phyloP scores from a whole-genome alignment of 1,140 invertebrate genomes.

The Brachionus paranguensis region DNA sequence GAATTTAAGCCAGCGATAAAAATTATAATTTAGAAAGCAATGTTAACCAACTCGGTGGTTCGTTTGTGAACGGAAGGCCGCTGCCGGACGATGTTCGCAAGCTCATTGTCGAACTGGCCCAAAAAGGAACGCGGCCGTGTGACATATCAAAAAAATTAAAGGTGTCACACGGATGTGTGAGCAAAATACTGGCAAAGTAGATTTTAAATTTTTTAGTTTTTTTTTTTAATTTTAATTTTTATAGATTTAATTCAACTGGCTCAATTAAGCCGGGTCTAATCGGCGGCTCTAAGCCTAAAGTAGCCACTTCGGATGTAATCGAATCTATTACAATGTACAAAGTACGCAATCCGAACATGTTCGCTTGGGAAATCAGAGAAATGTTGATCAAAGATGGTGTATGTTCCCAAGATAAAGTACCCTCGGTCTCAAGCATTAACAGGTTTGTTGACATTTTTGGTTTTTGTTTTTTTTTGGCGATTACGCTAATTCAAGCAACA shows the following conservation, averaged over 20 bases:
- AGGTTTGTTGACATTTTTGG: slow-evolving; percentile 63
- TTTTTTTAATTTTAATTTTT: slow-evolving; percentile 39
- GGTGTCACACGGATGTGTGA: slow-evolving; percentile 90
- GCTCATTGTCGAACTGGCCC: slow-evolving; percentile 87
- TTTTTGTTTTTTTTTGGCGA: neutral
- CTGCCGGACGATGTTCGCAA: slow-evolving; percentile 88
- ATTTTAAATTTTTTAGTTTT: neutral
- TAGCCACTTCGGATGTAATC: slow-evolving; percentile 94
- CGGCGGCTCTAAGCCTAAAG: slow-evolving; percentile 96
- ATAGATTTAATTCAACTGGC: slow-evolving; percentile 94
- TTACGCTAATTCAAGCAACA: too few relatives aligned
- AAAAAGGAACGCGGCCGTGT: slow-evolving; percentile 84
- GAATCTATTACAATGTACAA: slow-evolving; percentile 98
- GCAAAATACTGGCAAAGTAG: slow-evolving; percentile 73
- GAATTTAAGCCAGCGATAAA: slow-evolving; percentile 7
- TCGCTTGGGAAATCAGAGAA: slow-evolving; percentile 98
- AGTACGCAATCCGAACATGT: slow-evolving; percentile 97
- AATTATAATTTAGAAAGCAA: slow-evolving; percentile 61
- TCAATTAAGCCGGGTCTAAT: slow-evolving; percentile 98
- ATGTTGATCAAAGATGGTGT: slow-evolving; percentile 88
- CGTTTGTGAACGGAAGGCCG: slow-evolving; percentile 92
- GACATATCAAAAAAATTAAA: slow-evolving; percentile 85
- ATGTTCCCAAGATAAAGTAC: slow-evolving; percentile 95
- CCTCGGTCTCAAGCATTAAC: slow-evolving; percentile 96
- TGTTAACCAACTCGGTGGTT: slow-evolving; percentile 94